phyloP scores from a whole-genome alignment of 2,113 vertebrate species.

The Nycticebus coucang region DNA sequence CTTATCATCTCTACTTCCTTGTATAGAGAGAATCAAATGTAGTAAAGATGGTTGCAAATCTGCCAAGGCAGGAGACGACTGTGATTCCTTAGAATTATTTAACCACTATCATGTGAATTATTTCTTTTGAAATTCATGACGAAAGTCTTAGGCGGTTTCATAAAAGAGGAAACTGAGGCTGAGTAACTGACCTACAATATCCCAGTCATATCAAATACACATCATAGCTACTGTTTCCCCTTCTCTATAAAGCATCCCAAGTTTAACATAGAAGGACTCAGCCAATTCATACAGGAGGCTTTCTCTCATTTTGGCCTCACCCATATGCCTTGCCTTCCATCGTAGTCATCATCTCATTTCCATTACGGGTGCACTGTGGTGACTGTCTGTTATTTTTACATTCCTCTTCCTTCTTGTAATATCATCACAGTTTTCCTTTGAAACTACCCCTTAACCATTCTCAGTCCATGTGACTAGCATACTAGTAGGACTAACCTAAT shows the following conservation, averaged over 20 bases:
- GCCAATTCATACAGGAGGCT: not conserved
- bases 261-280: not conserved
- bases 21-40: not conserved
- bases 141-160: not conserved
- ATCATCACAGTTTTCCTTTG: not conserved
- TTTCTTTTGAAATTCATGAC: not conserved
- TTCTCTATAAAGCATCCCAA: not conserved
- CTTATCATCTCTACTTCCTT: not conserved
- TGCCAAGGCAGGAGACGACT: not conserved
- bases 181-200: not conserved
- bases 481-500: not conserved
- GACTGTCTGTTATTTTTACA: not conserved
- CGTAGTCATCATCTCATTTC: not conserved
- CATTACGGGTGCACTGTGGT: not conserved
- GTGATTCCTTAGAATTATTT: not conserved
- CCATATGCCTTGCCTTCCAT: not conserved
- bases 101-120: not conserved
- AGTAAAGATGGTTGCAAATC: not conserved
- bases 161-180: not conserved
- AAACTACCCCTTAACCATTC: not conserved
- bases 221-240: not conserved
- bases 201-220: not conserved
- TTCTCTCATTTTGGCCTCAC: not conserved
- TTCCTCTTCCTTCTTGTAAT: not conserved
- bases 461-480: not conserved